Conservation (phyloP, 2,113 vertebrate genomes). For the Strix aluco region DNA sequence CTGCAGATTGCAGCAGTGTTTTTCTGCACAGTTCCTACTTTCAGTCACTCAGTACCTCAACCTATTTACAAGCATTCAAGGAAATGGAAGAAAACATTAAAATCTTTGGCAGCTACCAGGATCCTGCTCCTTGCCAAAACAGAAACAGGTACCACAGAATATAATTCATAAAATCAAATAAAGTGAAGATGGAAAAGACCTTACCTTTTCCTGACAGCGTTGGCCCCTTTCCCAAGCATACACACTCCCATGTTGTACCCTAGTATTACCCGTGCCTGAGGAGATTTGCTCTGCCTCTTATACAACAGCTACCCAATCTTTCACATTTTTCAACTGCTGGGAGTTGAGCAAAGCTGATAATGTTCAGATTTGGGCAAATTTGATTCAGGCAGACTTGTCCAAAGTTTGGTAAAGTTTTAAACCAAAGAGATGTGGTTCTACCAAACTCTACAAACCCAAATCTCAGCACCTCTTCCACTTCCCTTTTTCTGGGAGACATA, state of each 20-base stretch:
- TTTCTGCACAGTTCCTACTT: neutral
- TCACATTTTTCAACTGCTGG: neutral
- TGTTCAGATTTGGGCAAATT: neutral
- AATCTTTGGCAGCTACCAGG: neutral
- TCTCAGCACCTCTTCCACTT: neutral
- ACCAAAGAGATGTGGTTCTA: neutral
- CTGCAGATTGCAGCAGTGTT: neutral
- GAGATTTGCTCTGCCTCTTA: neutral
- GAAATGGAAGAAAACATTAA: neutral
- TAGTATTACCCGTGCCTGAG: neutral
- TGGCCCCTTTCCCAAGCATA: neutral
- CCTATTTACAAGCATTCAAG: neutral
- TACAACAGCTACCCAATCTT: neutral
- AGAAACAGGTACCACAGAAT: neutral
- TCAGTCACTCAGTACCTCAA: neutral
- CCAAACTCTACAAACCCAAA: neutral
- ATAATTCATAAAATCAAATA: neutral
- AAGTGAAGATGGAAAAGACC: neutral
- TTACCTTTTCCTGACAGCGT: fast-evolving
- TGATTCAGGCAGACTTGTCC: neutral
- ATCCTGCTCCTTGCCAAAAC: neutral
- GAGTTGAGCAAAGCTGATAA: neutral
- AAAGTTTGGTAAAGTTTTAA: neutral
- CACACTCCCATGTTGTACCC: neutral
- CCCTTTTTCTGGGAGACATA: neutral